Conservation (phyloP, 1,140 invertebrate species). For the Drosophila persimilis region DNA sequence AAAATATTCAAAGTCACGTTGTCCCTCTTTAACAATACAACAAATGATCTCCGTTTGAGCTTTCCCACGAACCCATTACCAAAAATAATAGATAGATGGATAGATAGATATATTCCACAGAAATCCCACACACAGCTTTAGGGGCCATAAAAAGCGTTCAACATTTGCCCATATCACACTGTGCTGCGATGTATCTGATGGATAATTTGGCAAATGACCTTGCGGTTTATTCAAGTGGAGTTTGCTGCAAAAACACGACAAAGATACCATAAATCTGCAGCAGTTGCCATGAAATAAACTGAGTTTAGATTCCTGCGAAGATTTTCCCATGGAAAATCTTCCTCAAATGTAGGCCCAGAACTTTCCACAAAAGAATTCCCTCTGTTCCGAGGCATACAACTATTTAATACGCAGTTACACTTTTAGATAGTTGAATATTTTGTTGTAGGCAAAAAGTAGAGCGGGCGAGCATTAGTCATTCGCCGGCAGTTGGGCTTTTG, state of each 20-base stretch:
- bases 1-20: conserved; percentile 64
- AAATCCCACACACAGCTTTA: conserved; percentile 36
- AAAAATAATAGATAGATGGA: conserved; percentile 4
- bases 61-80: conserved; percentile 50
- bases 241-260: conserved; percentile 9
- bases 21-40: conserved; percentile 20
- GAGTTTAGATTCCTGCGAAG: conserved; percentile 9
- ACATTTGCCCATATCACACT: conserved; percentile 42
- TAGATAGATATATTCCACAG: not conserved
- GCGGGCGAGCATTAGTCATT: conserved; percentile 38
- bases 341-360: too few relatives aligned
- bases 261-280: conserved; percentile 32
- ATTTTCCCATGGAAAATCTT: conserved; percentile 1
- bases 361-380: not conserved
- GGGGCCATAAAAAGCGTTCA: conserved; percentile 43
- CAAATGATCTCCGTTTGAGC: conserved; percentile 24
- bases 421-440: conserved; percentile 24
- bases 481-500: conserved; percentile 27
- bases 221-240: conserved; percentile 19
- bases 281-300: conserved; percentile 8
- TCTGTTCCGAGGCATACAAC: not conserved
- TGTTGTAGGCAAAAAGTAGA: conserved; percentile 37
- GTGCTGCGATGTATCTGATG: conserved; percentile 8
- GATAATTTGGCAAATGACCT: conserved; percentile 49
- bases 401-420: conserved; percentile 39